Evolutionary conservation across 2,888 invertebrate genomes (phyloP).

Genomic region (Melanotus villosus): DNA sequence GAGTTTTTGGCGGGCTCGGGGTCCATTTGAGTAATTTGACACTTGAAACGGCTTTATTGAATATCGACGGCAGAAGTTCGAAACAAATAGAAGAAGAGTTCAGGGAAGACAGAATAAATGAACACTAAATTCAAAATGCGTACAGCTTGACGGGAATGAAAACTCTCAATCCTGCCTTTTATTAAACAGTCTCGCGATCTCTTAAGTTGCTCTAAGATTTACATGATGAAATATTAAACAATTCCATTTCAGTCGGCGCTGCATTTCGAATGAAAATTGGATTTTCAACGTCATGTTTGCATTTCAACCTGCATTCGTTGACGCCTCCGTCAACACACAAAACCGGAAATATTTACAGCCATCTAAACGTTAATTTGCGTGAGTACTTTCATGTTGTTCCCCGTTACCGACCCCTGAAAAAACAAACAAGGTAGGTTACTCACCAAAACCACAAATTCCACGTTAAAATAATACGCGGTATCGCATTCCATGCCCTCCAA

Average conservation of each 20-base stretch:
- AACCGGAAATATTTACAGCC: conserved; percentile 5
- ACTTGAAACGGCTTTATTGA: conserved; percentile 19
- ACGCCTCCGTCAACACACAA: conserved; percentile 1
- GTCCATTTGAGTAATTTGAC: conserved; percentile 19
- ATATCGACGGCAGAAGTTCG: conserved; percentile 9
- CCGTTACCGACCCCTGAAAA: background rate
- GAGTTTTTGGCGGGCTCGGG: conserved; percentile 5
- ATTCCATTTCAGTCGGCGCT: background rate
- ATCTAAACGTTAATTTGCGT: conserved; percentile 17
- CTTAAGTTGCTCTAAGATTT: conserved; percentile 7
- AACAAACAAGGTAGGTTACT: conserved; percentile 2
- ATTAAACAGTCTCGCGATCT: conserved; percentile 8
- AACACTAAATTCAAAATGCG: conserved; percentile 20
- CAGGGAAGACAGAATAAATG: conserved; percentile 5
- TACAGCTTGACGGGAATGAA: background rate
- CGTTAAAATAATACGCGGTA: background rate
- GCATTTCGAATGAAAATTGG: background rate
- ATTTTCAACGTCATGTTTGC: background rate
- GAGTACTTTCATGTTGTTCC: background rate
- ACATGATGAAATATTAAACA: conserved; percentile 17
- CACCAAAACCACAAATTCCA: background rate
- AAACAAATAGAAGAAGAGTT: conserved; percentile 14
- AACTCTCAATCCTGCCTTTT: conserved; percentile 10
- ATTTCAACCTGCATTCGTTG: background rate
- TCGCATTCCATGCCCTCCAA: background rate